Base-by-base conservation (phyloP, 2,888 invertebrate species). In the Coleophora deauratella region DNA sequence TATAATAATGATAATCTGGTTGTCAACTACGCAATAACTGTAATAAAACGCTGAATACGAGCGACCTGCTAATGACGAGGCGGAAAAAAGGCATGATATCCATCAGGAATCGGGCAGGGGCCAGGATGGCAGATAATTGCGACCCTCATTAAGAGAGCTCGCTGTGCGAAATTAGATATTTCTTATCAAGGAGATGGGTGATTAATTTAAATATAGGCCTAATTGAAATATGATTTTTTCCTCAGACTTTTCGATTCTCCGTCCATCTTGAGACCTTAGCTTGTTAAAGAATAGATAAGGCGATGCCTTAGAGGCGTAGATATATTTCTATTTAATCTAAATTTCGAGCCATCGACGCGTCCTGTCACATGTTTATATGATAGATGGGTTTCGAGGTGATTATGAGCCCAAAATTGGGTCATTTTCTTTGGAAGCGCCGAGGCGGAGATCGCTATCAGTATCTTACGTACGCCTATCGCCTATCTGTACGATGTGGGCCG, bases 71-170 rank as follows among this genome's bases (percentile, higher is more conserved):
- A 21, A 21, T 21, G 21, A 52, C 45, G 44, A 42, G 32, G 30
- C 21, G 43, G 36, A 41, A 39, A 45, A n/a, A 13, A 59, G 57
- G 57, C 60, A 55, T 56, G 56, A 61, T 61, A 57, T 59, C 56
- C 58, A 62, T 59, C 64, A 65, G 49, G 56, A 59, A 59, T 63
- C 59, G 63, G 57, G 57, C 55, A 1, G 13, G 37, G 9, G 37
- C 28, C 37, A 54, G 52, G 59, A 21, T 21, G 62, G 55, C 61
- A 65, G 59, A 64, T 73, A 71, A 74, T 74, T 72, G 69, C 68
- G 66, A 49, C 61, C 66, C 67, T 72, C 74, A 72, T 75, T 73
- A 73, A 62, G 56, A 56, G 57, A 50, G 34, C 52, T 52, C 57
- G 61, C 59, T 59, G 56, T 45, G 57, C 59, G 33, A 65, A 72